A percentile compares a stretch with the other conserved stretches of the same genome.
Evolutionary conservation across 2,888 invertebrate species (phyloP).

Genomic region (Cotesia congregata): DNA sequence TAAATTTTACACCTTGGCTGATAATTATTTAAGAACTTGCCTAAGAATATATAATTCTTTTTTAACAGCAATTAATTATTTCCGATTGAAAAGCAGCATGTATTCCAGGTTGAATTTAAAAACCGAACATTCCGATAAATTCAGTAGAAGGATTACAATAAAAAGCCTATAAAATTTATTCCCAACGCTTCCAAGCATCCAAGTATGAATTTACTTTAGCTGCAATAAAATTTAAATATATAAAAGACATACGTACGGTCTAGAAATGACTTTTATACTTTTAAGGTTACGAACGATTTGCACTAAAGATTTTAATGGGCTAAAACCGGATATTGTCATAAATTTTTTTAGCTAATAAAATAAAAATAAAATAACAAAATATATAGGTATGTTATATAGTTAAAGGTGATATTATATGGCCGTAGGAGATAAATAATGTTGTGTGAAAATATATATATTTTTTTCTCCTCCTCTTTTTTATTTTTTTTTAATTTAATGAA

Average conservation of each 20-base stretch:
- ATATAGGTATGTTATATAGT: constrained; percentile 30
- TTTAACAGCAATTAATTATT: no score
- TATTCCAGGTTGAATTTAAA: no score
- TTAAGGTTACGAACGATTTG: constrained; percentile 27
- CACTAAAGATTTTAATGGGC: constrained; percentile 32
- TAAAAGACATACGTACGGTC: constrained; percentile 48
- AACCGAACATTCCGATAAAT: no score
- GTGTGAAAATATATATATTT: constrained; percentile 24
- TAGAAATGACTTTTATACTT: constrained; percentile 6
- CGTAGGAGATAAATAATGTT: constrained; percentile 17
- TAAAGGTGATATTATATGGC: constrained; percentile 41
- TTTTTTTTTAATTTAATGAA: constrained; percentile 11
- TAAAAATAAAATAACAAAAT: constrained; percentile 40
- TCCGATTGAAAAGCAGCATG: no score
- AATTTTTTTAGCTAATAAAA: constrained; percentile 47
- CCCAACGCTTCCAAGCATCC: no score
- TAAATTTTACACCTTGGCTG: no score
- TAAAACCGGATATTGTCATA: constrained; percentile 46
- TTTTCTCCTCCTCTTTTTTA: background rate
- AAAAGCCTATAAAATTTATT: no score
- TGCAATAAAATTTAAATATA: constrained; percentile 43
- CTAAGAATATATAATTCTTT: no score
- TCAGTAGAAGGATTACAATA: no score
- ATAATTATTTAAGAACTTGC: no score
- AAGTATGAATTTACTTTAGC: background rate